Conservation (phyloP, 2,888 invertebrate genomes). For the Torymus texanus region DNA sequence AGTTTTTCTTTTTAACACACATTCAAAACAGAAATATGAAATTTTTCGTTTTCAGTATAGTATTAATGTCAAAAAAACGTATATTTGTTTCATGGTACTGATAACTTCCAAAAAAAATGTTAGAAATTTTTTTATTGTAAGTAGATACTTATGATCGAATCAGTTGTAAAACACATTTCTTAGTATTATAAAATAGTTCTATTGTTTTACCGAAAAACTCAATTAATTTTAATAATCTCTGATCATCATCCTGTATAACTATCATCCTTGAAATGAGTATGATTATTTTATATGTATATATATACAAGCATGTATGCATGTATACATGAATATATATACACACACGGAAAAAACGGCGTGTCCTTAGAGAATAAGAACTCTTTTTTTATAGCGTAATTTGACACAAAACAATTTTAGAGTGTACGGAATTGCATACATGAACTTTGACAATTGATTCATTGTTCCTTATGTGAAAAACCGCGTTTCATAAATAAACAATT, state of each 20-base stretch:
- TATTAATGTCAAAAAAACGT: slow-evolving; percentile 22
- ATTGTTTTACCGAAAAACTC: slow-evolving; percentile 44
- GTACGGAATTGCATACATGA: slow-evolving; percentile 58
- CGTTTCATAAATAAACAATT: slow-evolving; percentile 71
- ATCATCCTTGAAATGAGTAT: slow-evolving; percentile 44
- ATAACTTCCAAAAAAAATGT: slow-evolving; percentile 21
- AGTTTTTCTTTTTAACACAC: slow-evolving; percentile 34
- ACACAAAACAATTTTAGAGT: slow-evolving; percentile 58
- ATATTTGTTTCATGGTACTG: slow-evolving; percentile 31
- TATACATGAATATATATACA: slow-evolving; percentile 29
- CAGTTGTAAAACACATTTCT: slow-evolving; percentile 11
- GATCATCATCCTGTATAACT: slow-evolving; percentile 47
- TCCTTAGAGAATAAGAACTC: slow-evolving; percentile 65
- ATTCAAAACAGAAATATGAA: slow-evolving; percentile 17
- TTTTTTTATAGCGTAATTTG: slow-evolving; percentile 63
- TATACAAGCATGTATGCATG: slow-evolving; percentile 6
- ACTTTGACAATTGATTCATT: slow-evolving; percentile 63
- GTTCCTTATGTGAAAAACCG: slow-evolving; percentile 66
- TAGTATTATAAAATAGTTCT: slow-evolving; percentile 51
- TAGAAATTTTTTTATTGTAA: slow-evolving; percentile 20
- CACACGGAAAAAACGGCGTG: slow-evolving; percentile 59
- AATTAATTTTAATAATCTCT: slow-evolving; percentile 52
- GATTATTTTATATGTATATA: slow-evolving; percentile 40
- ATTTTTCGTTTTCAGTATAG: slow-evolving; percentile 22
- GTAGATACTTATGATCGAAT: slow-evolving; percentile 36